These are phyloP conservation scores for Gymnogyps californianus DNA, from an alignment of 2,113 vertebrate species.

Conservation along the genomic window DNA sequence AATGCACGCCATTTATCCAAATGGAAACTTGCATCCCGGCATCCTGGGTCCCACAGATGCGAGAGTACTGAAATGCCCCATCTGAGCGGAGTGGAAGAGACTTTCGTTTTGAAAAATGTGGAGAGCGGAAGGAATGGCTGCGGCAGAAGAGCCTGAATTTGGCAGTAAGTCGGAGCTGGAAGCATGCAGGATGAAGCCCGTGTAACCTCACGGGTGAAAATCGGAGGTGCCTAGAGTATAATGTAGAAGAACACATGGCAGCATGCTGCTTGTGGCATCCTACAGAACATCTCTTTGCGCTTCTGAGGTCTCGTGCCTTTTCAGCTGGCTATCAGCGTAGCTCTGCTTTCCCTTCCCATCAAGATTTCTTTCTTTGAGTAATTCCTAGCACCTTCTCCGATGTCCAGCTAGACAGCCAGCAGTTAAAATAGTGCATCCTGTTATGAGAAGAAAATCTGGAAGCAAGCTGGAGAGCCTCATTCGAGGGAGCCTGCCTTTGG, in stretches of 20 bases:
- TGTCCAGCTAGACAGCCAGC: no score
- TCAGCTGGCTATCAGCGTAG: background rate
- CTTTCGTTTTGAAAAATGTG: accelerated
- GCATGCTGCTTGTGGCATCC: background rate
- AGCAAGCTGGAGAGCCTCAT: background rate
- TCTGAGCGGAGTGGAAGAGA: background rate
- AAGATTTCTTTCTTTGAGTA: background rate
- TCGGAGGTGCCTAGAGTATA: background rate
- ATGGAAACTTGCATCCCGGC: background rate
- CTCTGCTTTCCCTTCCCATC: background rate
- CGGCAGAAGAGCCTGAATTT: background rate
- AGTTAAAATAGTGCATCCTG: background rate
- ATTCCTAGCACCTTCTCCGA: background rate
- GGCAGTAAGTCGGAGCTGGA: background rate
- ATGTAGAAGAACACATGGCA: background rate
- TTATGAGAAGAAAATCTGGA: background rate
- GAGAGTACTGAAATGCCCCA: background rate
- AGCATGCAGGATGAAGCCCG: accelerated
- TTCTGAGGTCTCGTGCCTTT: background rate
- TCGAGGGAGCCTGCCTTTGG: background rate
- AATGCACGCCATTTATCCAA: background rate
- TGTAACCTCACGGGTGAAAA: background rate
- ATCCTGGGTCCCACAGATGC: background rate
- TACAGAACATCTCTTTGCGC: background rate
- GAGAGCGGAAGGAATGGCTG: background rate